Evolutionary conservation across 2,113 vertebrate species (phyloP), one percentile per base, ranked within the genome.

Genomic region (Odontesthes bonariensis): DNA sequence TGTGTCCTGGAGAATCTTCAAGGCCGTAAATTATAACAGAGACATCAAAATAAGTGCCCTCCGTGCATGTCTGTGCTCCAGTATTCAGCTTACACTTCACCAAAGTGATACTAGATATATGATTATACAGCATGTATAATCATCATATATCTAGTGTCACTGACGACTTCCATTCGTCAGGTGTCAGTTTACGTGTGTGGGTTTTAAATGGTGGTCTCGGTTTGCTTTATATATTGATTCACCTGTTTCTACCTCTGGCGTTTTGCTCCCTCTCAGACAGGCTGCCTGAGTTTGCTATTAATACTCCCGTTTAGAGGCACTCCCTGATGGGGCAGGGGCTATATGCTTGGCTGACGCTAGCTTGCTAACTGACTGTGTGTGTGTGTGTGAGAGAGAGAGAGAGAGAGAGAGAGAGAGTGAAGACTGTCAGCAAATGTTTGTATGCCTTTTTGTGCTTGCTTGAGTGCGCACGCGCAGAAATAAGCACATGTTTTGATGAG

Each of bases 191-290:
- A n/a, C 27, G 58, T 68, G 38, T 64, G 72, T 69, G 73, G 33
- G 64, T 51, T 55, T 70, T 47, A 54, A 61, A 66, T 40, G 56
- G 65, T 35, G 66, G 77, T 62, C 79, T 60, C 54, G 56, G 67
- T 90, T 73, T 82, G 80, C 75, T 75, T 73, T 70, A 32, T 91
- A 89, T 90, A 93, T 92, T 79, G 92, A 92, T 92, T 94, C 80
- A 81, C 60, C 77, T 91, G 32, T 82, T 92, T 81, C 86, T 68
- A 83, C 52, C 14, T 86, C 87, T 56, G 69, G 84, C 93, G 86
- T 84, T 90, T 78, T 72, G 57, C 80, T 59, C 38, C 12, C 85
- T 86, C 73, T 63, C 83, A 86, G 89, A 75, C 81, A 83, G 78
- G 40, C 85, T 77, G 81, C 62, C 78, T 86, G 66, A 85, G 75